Conservation (phyloP, 1,140 invertebrate genomes). For the Neomicropteryx cornuta region DNA sequence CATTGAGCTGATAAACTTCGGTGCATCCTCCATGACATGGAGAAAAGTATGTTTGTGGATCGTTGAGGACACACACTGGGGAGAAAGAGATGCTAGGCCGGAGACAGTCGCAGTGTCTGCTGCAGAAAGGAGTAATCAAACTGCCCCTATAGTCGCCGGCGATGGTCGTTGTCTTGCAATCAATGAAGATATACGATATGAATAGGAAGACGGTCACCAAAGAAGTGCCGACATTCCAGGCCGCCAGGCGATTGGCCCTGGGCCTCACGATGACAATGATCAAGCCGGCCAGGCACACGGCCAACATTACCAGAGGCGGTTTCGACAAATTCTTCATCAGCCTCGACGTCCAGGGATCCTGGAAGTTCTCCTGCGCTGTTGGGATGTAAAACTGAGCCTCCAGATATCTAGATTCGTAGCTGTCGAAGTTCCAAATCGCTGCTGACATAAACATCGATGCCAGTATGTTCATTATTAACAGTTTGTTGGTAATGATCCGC, state of each 20-base stretch:
- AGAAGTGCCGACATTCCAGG: slow-evolving; percentile 44
- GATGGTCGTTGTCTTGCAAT: slow-evolving; percentile 41
- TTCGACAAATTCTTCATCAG: slow-evolving; percentile 42
- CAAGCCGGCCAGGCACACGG: slow-evolving; percentile 47
- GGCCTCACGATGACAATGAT: slow-evolving; percentile 48
- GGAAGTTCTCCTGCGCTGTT: slow-evolving; percentile 42
- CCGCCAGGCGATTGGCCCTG: slow-evolving; percentile 35
- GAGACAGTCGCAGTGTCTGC: slow-evolving; percentile 46
- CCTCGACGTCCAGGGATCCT: slow-evolving; percentile 40
- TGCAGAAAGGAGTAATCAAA: slow-evolving; percentile 43
- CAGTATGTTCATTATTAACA: slow-evolving; percentile 45
- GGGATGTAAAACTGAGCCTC: slow-evolving; percentile 47
- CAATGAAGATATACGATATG: slow-evolving; percentile 44
- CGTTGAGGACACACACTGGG: slow-evolving; percentile 50
- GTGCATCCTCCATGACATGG: slow-evolving; percentile 61
- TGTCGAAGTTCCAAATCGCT: slow-evolving; percentile 42
- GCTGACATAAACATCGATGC: slow-evolving; percentile 43
- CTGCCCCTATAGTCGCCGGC: slow-evolving; percentile 25
- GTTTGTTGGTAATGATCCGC: slow-evolving; percentile 46
- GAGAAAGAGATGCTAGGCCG: slow-evolving; percentile 45
- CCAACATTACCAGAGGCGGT: slow-evolving; percentile 47
- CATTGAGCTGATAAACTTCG: slow-evolving; percentile 22
- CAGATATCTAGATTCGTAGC: slow-evolving; percentile 44
- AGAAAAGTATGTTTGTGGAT: slow-evolving; percentile 48
- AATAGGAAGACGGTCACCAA: slow-evolving; percentile 38